Base-by-base conservation (phyloP, 2,888 invertebrate species). In the Ceratothoa steindachneri region DNA sequence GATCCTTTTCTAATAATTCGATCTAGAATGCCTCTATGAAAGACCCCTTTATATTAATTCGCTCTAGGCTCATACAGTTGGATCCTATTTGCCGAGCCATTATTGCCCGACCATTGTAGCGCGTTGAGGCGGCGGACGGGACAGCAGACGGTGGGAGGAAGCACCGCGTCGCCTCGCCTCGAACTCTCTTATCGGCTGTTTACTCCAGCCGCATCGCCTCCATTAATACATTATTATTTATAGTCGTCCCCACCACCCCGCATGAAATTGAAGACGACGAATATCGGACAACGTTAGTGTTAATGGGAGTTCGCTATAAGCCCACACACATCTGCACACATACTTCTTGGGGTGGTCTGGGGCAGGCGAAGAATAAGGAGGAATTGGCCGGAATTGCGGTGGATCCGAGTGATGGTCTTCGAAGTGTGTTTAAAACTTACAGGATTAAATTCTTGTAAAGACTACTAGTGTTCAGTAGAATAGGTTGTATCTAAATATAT, bases 151-250 rank as follows among this genome's bases (percentile, higher is more conserved):
- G n/a, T 60, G 22, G 12, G 24, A 60, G 22, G 3, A 60, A 24
- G 12, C n/a, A 15, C 24, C 60, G 12, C 24, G 12, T 60, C 24
- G 12, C 60, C 24, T 24, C 27, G 60, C n/a, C 60, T 22, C 24
- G 22, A 60, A 24, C 27, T 60, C 1, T 1, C 9, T 60, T 60
- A 60, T 60, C 60, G 24, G 60, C 60, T 60, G 60, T 60, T 60
- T 60, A 60, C 60, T 24, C 60, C 12, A 12, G 12, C 9, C 60
- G 41, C 24, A 60, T 60, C 60, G 60, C 60, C 22, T 60, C 60
- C 60, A 60, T 60, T 60, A 60, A 60, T 60, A 60, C 60, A 60
- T 12, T n/a, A 22, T 60, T 60, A 60, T 60, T 60, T 60, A 60
- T 60, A 60, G 60, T 24, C 3, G 1, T 60, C 24, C 24, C 60